Percentiles rank a stretch among this genome's conserved stretches.
Conservation (phyloP, 1,140 invertebrate genomes). For the Atta texana region DNA sequence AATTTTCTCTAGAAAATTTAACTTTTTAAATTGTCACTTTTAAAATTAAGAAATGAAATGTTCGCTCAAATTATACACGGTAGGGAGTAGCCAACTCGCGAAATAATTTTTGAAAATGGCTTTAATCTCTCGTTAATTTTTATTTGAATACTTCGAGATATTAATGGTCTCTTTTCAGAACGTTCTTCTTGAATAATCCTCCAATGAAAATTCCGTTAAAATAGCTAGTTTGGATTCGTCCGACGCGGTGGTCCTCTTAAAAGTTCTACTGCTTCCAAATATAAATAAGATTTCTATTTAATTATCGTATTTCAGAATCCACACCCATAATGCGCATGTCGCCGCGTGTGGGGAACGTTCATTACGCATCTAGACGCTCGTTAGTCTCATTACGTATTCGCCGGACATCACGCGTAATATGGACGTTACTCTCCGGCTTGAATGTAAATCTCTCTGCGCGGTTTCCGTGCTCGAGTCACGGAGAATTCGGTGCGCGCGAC, state of each 20-base stretch:
- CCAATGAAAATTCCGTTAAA: background rate
- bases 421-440: constrained; percentile 46
- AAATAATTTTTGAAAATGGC: background rate
- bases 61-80: background rate
- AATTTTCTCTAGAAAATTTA: too few species aligned
- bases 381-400: constrained; percentile 61
- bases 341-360: constrained; percentile 41
- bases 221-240: background rate
- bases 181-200: constrained; percentile 1
- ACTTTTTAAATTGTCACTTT: too few species aligned
- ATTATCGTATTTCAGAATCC: background rate
- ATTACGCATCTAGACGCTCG: constrained; percentile 58
- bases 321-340: constrained; percentile 38
- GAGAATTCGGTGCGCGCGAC: constrained; percentile 51
- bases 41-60: too few species aligned
- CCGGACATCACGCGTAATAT: constrained; percentile 53
- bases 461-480: constrained; percentile 32
- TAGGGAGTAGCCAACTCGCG: background rate
- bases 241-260: background rate
- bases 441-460: constrained; percentile 33
- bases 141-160: background rate
- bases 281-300: background rate
- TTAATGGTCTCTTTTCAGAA: background rate
- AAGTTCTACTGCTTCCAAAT: constrained; percentile 20
- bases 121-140: background rate